Base-by-base conservation (phyloP, 2,797 vertebrate species). In the Dendrocincla fuliginosa region DNA sequence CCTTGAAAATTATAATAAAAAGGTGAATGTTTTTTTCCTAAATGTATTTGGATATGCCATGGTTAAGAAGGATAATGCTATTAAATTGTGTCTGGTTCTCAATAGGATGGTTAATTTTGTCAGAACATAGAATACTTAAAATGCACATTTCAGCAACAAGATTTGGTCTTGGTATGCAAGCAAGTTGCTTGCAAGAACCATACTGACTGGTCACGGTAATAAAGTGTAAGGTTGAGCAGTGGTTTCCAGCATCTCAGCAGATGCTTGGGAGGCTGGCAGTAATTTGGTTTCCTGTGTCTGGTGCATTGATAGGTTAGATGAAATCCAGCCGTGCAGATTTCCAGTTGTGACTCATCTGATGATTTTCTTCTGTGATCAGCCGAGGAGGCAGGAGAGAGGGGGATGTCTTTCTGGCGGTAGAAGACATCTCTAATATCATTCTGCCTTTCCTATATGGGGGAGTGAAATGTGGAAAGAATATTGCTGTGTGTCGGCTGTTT, bases 261-360 rank as follows among this genome's bases (percentile, higher is more conserved):
- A 69, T 6, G 35, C 60, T 61, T 0, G 1, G 73, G 65, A 75
- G 82, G 67, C 59, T 87, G 84, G 74, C 76, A 87, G 64, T 16
- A 18, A 65, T 83, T 67, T 0, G 5, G 32, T 88, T 92, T 78
- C 65, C 85, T 81, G 69, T 79, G 87, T 73, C 47, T 92, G 82
- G 17, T 87, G 71, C 16, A 9, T 50, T 33, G 83, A 55, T 47
- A 63, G 71, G 69, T 59, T 74, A 77, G 67, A 90, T 70, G 60
- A 0, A 0, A 68, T 87, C 76, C 85, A 91, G 78, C 76, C 4
- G 0, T 35, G 59, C 87, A 76, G 32, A 67, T 90, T 76, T 82
- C 70, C 56, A 78, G 55, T 5, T 3, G 47, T 93, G 89, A 95
- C 77, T 94, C 95, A 79, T 84, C 68, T 52, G 85, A 52, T 73